These are phyloP conservation scores for Dromius quadrimaculatus DNA, from an alignment of 2,888 invertebrate genomes.

Conservation along the genomic window DNA sequence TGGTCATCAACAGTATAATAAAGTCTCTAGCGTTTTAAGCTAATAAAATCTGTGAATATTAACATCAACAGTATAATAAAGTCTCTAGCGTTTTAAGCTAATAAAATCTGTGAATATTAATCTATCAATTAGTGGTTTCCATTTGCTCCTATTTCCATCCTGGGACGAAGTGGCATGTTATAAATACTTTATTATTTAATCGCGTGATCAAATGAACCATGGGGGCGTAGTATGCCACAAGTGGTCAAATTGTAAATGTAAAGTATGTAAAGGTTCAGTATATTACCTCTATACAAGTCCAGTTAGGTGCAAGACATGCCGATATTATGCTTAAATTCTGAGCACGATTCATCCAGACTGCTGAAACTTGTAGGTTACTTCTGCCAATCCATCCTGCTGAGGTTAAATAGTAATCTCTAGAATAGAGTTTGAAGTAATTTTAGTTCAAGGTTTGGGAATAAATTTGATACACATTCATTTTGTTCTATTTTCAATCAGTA, in stretches of 20 bases:
- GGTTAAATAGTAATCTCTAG: conserved; percentile 94
- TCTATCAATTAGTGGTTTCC: conserved; percentile 1
- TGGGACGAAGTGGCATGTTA: background rate
- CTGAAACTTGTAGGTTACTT: conserved; percentile 81
- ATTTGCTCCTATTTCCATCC: conserved; percentile 9
- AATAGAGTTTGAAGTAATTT: background rate
- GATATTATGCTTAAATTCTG: conserved; percentile 93
- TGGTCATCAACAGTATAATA: too few species aligned
- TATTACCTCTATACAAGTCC: conserved; percentile 87
- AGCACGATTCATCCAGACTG: conserved; percentile 93
- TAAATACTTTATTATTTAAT: conserved; percentile 20
- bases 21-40: too few species aligned
- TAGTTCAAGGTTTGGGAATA: too few species aligned
- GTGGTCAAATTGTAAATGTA: conserved; percentile 9
- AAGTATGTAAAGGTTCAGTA: background rate
- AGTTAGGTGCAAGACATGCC: conserved; percentile 84
- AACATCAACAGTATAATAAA: too few species aligned
- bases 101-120: conserved; percentile 23
- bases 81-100: too few species aligned
- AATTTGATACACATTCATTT: too few species aligned
- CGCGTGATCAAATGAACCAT: conserved; percentile 17
- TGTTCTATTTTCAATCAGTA: too few species aligned
- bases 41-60: conserved; percentile 20
- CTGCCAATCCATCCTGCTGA: conserved; percentile 91
- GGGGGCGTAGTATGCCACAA: background rate